phyloP scores from a whole-genome alignment of 1,140 invertebrate genomes.

The Prorops nasuta region DNA sequence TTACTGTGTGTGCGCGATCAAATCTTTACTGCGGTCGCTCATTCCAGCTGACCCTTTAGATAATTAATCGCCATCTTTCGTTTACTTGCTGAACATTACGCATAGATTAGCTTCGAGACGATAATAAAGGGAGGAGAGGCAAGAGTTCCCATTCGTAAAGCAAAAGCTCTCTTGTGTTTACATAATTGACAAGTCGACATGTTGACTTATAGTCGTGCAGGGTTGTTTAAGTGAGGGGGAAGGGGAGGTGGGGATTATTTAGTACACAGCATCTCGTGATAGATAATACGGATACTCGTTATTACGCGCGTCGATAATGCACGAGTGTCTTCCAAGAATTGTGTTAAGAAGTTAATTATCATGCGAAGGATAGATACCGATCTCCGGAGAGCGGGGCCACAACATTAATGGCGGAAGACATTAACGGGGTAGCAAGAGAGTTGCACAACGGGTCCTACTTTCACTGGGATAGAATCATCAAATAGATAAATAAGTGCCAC shows the following conservation, averaged over 20 bases:
- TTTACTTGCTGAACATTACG: constrained; percentile 15
- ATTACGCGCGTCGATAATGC: neutral
- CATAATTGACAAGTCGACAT: too few relatives aligned
- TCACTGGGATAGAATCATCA: constrained; percentile 33
- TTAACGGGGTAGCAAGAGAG: constrained; percentile 18
- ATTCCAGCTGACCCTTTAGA: constrained; percentile 31
- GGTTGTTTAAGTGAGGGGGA: too few relatives aligned
- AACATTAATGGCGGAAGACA: constrained; percentile 15
- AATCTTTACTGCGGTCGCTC: constrained; percentile 44
- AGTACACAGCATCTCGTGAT: too few relatives aligned
- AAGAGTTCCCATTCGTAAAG: constrained; percentile 1
- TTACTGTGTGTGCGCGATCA: constrained; percentile 53
- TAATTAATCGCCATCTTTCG: constrained; percentile 48
- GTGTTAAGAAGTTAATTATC: constrained; percentile 14
- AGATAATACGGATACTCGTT: neutral
- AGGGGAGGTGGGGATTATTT: too few relatives aligned
- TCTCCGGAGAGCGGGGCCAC: neutral
- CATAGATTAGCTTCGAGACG: constrained; percentile 10
- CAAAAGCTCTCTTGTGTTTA: too few relatives aligned
- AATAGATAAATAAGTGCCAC: constrained; percentile 33
- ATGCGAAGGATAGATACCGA: constrained; percentile 3
- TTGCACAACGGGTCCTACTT: constrained; percentile 24
- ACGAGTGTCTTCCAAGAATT: constrained; percentile 1
- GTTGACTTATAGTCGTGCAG: too few relatives aligned
- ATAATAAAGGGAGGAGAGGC: constrained; percentile 16